These are phyloP conservation scores for Ctenomys sociabilis DNA, from an alignment of 2,113 vertebrate genomes.

Conservation along the genomic window DNA sequence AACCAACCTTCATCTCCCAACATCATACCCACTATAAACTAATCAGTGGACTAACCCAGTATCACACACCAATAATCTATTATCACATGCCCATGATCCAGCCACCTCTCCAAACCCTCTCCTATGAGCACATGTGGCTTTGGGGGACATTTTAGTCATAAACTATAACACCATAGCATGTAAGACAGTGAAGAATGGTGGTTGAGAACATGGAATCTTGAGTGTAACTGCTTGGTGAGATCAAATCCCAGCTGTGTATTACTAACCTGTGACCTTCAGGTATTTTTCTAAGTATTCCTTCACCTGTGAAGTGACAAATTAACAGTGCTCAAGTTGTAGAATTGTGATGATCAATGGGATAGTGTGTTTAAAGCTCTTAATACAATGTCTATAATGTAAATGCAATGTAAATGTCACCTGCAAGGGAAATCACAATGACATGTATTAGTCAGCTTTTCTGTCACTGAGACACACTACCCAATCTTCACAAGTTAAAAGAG, in stretches of 20 bases:
- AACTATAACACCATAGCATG: not conserved
- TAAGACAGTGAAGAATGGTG: not conserved
- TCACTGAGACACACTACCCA: not conserved
- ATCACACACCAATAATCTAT: not conserved
- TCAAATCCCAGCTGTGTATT: constrained; percentile 7
- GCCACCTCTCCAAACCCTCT: not conserved
- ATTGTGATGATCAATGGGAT: constrained; percentile 6
- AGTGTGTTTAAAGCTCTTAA: constrained; percentile 31
- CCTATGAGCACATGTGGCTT: not conserved
- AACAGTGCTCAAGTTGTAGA: not conserved
- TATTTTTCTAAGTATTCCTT: constrained; percentile 40
- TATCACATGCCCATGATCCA: not conserved
- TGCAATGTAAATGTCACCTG: not conserved
- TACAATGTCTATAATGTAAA: not conserved
- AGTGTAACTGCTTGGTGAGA: not conserved
- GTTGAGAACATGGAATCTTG: not conserved
- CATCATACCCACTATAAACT: not conserved
- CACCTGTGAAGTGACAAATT: constrained; percentile 18
- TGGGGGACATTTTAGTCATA: not conserved
- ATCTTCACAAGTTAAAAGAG: not conserved
- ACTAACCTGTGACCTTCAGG: constrained; percentile 19
- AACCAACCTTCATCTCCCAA: not conserved
- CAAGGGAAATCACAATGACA: not conserved
- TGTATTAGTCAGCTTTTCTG: not conserved
- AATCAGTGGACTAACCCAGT: not conserved